A percentile compares a stretch with the other conserved stretches of the same genome.
Conservation (phyloP, 2,113 vertebrate genomes). For the Caranx ignobilis region DNA sequence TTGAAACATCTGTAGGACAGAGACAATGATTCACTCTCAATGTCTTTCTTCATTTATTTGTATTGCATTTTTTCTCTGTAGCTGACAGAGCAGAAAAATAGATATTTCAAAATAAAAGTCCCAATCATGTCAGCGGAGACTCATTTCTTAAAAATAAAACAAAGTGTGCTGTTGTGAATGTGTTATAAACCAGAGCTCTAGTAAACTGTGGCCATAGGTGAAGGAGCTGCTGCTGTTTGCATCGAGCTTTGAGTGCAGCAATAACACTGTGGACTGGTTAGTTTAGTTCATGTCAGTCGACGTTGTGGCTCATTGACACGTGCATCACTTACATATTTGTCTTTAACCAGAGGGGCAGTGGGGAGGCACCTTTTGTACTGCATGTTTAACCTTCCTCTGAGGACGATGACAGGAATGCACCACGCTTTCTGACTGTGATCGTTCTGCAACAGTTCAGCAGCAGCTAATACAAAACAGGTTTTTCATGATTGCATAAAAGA, state of each 20-base stretch:
- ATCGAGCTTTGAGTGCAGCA: conserved; percentile 30
- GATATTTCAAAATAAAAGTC: conserved; percentile 19
- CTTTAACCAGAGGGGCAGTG: not conserved
- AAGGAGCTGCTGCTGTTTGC: conserved; percentile 20
- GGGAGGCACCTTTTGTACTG: not conserved
- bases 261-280: conserved; percentile 8
- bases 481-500: not conserved
- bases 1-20: not conserved
- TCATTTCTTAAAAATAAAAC: not conserved
- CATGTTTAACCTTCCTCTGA: not conserved
- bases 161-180: not conserved
- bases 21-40: not conserved
- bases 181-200: conserved; percentile 40
- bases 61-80: not conserved
- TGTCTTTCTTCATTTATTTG: not conserved
- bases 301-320: not conserved
- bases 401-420: not conserved
- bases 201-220: conserved; percentile 18
- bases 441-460: conserved; percentile 1
- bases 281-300: not conserved
- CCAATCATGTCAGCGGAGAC: not conserved
- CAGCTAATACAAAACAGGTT: not conserved
- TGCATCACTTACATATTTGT: not conserved
- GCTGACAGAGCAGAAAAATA: not conserved
- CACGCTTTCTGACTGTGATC: not conserved